These are phyloP conservation scores for Eudyptes chrysolophus DNA, from an alignment of 2,113 vertebrate species.

Conservation along the genomic window DNA sequence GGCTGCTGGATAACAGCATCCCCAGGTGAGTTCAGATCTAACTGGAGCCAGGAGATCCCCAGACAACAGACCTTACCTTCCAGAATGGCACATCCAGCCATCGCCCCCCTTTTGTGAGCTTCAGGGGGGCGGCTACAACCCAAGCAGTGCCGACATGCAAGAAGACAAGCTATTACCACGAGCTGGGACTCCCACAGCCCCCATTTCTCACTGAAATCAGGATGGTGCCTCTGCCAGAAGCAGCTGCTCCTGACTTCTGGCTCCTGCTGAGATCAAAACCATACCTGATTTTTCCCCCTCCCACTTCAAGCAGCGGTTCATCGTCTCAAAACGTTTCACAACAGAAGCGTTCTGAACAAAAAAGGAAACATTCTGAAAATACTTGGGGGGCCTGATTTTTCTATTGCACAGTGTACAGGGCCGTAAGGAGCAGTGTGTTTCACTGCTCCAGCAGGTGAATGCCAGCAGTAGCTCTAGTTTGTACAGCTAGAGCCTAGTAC, in stretches of 20 bases:
- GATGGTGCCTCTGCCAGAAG: neutral
- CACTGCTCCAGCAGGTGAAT: neutral
- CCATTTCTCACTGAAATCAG: neutral
- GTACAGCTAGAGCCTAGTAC: neutral
- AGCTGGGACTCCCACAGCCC: neutral
- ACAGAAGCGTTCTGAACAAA: neutral
- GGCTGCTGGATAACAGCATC: neutral
- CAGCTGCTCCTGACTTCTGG: neutral
- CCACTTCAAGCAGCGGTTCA: neutral
- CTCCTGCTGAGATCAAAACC: slow-evolving; percentile 40
- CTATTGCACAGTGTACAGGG: neutral
- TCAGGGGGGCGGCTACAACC: neutral
- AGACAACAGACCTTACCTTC: neutral
- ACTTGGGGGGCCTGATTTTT: neutral
- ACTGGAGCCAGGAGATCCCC: neutral
- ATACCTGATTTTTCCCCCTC: neutral
- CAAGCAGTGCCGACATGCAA: neutral
- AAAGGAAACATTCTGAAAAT: neutral
- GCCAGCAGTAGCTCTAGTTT: neutral
- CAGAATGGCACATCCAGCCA: neutral
- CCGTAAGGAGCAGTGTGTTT: neutral
- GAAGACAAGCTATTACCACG: neutral
- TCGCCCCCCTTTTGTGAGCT: neutral
- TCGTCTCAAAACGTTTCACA: neutral
- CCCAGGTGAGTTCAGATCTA: neutral